Evolutionary conservation across 2,888 invertebrate species (phyloP).

Genomic region (Petrolisthes cinctipes): DNA sequence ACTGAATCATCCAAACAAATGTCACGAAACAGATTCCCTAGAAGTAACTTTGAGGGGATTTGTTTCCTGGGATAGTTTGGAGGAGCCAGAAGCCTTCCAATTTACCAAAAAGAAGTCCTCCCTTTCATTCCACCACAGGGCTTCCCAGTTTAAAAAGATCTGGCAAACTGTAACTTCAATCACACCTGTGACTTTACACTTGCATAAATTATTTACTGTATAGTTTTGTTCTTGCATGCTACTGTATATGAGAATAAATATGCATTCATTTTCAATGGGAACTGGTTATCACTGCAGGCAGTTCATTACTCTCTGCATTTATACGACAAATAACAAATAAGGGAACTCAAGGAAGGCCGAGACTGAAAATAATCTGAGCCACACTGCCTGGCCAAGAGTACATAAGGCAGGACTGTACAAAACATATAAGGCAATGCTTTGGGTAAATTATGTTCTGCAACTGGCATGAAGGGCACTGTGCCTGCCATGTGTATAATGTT

Average conservation of each 20-base stretch:
- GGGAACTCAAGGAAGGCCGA: constrained; percentile 13
- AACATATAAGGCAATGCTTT: constrained; percentile 18
- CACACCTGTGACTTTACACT: background rate
- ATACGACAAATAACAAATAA: background rate
- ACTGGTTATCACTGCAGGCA: constrained; percentile 1
- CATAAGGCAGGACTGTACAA: constrained; percentile 16
- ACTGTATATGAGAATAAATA: constrained; percentile 5
- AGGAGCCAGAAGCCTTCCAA: no score
- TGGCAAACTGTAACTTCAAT: background rate
- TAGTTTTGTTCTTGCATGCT: constrained; percentile 2
- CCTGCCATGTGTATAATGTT: constrained; percentile 6
- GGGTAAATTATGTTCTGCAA: constrained; percentile 16
- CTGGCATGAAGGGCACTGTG: constrained; percentile 13
- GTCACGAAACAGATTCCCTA: no score
- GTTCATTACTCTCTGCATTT: constrained; percentile 9
- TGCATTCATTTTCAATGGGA: constrained; percentile 11
- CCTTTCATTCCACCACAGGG: background rate
- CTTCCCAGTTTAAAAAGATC: background rate
- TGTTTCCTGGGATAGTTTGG: no score
- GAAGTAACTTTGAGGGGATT: no score
- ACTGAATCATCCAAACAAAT: no score
- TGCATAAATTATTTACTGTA: background rate
- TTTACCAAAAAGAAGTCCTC: no score
- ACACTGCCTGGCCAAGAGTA: constrained; percentile 16
- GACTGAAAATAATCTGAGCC: constrained; percentile 8